phyloP scores from a whole-genome alignment of 2,888 invertebrate species.

The Drosophila flavopinicola region DNA sequence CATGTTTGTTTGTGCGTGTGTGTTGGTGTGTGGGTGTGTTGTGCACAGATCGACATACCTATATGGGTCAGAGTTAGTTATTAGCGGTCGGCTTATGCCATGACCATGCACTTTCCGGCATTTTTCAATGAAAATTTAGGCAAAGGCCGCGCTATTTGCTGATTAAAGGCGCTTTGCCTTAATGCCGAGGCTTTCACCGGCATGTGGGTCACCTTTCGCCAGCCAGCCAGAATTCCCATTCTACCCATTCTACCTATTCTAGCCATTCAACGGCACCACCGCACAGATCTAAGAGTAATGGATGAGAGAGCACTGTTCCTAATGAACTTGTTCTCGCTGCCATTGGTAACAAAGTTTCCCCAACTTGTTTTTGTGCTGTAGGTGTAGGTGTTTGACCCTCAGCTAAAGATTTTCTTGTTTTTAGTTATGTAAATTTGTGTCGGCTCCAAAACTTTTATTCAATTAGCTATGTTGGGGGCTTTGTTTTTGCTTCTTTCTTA shows the following conservation, averaged over 20 bases:
- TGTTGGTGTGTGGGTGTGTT: slow-evolving; percentile 27
- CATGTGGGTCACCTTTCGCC: slow-evolving; percentile 79
- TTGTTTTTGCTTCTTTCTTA: slow-evolving; percentile 4
- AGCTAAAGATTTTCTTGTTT: slow-evolving; percentile 28
- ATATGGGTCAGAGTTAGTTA: slow-evolving; percentile 72
- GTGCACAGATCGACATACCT: slow-evolving; percentile 2
- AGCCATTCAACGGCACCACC: slow-evolving; percentile 17
- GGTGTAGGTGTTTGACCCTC: slow-evolving; percentile 75
- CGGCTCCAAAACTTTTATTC: slow-evolving; percentile 52
- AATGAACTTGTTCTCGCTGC: slow-evolving; percentile 68
- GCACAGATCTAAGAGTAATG: slow-evolving; percentile 19
- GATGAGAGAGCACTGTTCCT: slow-evolving; percentile 38
- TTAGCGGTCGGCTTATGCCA: slow-evolving; percentile 61
- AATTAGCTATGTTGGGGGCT: slow-evolving; percentile 49
- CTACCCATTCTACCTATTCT: slow-evolving; percentile 29
- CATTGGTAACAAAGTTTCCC: slow-evolving; percentile 31
- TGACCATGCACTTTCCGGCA: slow-evolving; percentile 64
- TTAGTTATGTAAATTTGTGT: slow-evolving; percentile 65
- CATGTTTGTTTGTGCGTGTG: slow-evolving; percentile 1
- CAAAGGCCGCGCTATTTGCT: slow-evolving; percentile 65
- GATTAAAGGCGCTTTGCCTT: slow-evolving; percentile 66
- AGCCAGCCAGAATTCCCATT: slow-evolving; percentile 49
- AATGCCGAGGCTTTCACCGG: slow-evolving; percentile 67
- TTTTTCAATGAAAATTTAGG: slow-evolving; percentile 71
- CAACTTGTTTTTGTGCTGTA: slow-evolving; percentile 50